Percentiles rank a stretch among this genome's conserved stretches.
phyloP scores from a whole-genome alignment of 1,140 invertebrate species.

The Caenorhabditis latens region DNA sequence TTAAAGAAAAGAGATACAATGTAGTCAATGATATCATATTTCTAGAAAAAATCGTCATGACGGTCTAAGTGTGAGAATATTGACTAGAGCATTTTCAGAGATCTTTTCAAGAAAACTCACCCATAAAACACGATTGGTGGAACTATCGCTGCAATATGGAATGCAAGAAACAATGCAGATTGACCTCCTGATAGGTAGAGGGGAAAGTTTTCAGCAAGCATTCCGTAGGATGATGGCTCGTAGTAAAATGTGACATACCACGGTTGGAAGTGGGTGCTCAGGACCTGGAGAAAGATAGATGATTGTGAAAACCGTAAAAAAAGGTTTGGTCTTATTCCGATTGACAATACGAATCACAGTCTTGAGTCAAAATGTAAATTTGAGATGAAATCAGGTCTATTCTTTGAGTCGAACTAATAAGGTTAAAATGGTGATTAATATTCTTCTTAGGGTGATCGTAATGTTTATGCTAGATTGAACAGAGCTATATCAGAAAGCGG shows the following conservation, averaged over 20 bases:
- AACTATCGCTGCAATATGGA: slow-evolving; percentile 72
- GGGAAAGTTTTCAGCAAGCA: slow-evolving; percentile 73
- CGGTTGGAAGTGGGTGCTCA: slow-evolving; percentile 73
- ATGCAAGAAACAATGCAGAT: slow-evolving; percentile 72
- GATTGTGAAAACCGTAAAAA: neutral
- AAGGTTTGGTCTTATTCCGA: too few relatives aligned
- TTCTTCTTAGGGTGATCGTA: too few relatives aligned
- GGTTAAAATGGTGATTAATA: too few relatives aligned
- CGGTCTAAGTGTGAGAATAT: neutral
- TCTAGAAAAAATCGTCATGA: neutral
- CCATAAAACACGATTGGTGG: slow-evolving; percentile 73
- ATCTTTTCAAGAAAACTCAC: slow-evolving; percentile 55
- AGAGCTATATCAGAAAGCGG: too few relatives aligned
- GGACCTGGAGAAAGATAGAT: slow-evolving; percentile 66
- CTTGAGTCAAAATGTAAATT: too few relatives aligned
- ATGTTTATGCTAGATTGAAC: too few relatives aligned
- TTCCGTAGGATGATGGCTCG: slow-evolving; percentile 73
- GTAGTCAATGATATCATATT: slow-evolving; percentile 23
- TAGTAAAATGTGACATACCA: slow-evolving; percentile 76
- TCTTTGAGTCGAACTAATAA: too few relatives aligned
- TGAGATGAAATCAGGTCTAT: too few relatives aligned
- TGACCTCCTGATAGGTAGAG: slow-evolving; percentile 73
- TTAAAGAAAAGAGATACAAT: neutral
- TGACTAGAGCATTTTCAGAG: neutral
- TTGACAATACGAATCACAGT: too few relatives aligned